Conservation (phyloP, 2,797 vertebrate species). For the Malacoctenus gilli region DNA sequence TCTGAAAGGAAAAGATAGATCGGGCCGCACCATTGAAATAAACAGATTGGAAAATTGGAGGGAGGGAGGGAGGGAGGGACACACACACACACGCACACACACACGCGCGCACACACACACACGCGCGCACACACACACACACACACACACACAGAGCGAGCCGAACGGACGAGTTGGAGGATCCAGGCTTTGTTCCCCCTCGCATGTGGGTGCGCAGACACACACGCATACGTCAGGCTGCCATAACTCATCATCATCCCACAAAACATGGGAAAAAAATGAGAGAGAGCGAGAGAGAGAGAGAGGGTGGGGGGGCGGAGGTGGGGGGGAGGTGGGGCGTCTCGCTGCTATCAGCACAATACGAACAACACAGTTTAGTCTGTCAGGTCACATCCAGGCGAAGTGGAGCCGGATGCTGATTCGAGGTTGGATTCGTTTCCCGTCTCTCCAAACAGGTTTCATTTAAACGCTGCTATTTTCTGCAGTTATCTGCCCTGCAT, state of each 20-base stretch:
- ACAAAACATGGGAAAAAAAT: constrained; percentile 20
- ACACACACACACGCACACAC: too few relatives aligned
- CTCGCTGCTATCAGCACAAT: constrained; percentile 56
- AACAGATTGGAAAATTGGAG: constrained; percentile 52
- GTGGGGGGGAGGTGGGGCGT: constrained; percentile 7
- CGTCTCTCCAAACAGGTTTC: not conserved
- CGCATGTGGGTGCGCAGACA: constrained; percentile 51
- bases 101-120: too few relatives aligned
- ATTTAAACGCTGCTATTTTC: constrained; percentile 12
- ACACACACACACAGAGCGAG: not conserved
- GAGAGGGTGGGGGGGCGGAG: constrained; percentile 2
- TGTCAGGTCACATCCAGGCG: constrained; percentile 40
- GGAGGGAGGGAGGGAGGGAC: constrained; percentile 53
- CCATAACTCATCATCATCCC: constrained; percentile 67
- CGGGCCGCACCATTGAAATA: constrained; percentile 45
- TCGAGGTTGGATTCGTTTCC: constrained; percentile 1
- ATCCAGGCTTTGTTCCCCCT: constrained; percentile 60
- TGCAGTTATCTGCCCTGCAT: not conserved
- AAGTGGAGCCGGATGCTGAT: constrained; percentile 7
- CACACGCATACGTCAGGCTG: constrained; percentile 56
- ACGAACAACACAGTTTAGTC: constrained; percentile 53
- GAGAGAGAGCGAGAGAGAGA: constrained; percentile 2
- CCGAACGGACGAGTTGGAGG: constrained; percentile 28
- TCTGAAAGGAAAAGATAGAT: constrained; percentile 41
- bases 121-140: too few relatives aligned